Evolutionary conservation across 2,888 invertebrate species (phyloP).

Genomic region (Orchestes rusci): DNA sequence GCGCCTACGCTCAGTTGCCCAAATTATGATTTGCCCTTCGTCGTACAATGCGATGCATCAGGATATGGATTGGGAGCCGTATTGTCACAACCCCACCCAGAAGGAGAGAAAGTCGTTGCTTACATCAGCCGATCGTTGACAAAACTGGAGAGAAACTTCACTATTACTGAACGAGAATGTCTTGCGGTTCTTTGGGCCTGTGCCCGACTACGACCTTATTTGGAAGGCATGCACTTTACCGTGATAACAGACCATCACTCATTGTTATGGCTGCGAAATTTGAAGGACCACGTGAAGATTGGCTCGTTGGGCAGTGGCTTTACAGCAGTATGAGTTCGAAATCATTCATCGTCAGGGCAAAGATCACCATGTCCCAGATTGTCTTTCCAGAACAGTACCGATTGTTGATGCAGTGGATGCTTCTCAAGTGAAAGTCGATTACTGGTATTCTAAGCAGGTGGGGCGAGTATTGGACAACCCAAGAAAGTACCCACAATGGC

Average conservation of each 20-base stretch:
- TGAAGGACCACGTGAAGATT: conserved; percentile 16
- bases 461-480: not conserved
- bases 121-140: conserved; percentile 17
- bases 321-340: conserved; percentile 16
- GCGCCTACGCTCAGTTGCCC: not conserved
- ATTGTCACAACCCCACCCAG: conserved; percentile 13
- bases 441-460: not conserved
- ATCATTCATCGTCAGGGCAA: conserved; percentile 17
- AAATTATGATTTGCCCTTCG: not conserved
- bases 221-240: conserved; percentile 15
- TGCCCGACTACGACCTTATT: conserved; percentile 17
- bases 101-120: conserved; percentile 15
- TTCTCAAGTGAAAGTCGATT: not conserved
- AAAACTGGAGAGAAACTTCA: conserved; percentile 11
- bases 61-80: conserved; percentile 17
- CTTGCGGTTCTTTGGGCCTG: conserved; percentile 5
- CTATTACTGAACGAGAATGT: conserved; percentile 17
- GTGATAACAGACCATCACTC: conserved; percentile 20
- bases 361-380: conserved; percentile 14
- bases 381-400: conserved; percentile 8
- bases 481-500: not conserved
- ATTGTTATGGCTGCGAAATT: conserved; percentile 14
- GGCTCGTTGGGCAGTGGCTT: conserved; percentile 17
- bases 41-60: conserved; percentile 5
- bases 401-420: not conserved